Evolutionary conservation across 1,140 invertebrate genomes (phyloP), one percentile per base, ranked within the genome.

Genomic region (Kradibia gibbosae): DNA sequence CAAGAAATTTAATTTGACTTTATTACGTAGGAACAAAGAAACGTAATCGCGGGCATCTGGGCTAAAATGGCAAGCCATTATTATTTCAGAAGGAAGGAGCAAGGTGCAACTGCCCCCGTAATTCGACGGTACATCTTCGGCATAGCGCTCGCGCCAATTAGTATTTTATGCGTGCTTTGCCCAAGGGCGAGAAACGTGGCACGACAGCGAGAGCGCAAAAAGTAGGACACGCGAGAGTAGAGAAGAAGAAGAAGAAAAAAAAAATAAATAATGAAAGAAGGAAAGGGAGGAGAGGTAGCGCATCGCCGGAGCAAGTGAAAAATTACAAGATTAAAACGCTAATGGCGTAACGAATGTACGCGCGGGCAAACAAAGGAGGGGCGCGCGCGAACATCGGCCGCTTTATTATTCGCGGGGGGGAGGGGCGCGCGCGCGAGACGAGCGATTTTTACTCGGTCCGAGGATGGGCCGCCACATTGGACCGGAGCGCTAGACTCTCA

Each of bases 141-240:
- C 50, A 48, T 45, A 62, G 84, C 86, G 89, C 87, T 89, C 85
- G 87, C 87, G 88, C 90, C 91, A 91, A 91, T 91, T 91, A 90
- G 89, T 89, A 91, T 91, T n/a, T n/a, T 89, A 91, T 88, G 90
- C 89, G 87, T 91, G 90, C 91, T 90, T 84, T 78, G 28, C 73
- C 72, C 72, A 42, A 70, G 70, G 85, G 65, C 75, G 74, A 82
- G n/a, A 73, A 82, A 71, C 65, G n/a, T 67, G 50, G 53, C 75
- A 62, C 28, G 72, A 83, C 81, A 78, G 82, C 82, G 48, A 71
- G 70, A 70, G 80, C 48, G 36, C 2, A 25, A 55, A 8, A 55
- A 70, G 78, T 25, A n/a, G n/a, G n/a, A n/a, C n/a, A n/a, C n/a
- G n/a, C n/a, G n/a, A n/a, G n/a, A n/a, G n/a, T n/a, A n/a, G n/a